These are phyloP conservation scores for Acanthosoma haemorrhoidale DNA, from an alignment of 2,888 invertebrate species.

Conservation along the genomic window DNA sequence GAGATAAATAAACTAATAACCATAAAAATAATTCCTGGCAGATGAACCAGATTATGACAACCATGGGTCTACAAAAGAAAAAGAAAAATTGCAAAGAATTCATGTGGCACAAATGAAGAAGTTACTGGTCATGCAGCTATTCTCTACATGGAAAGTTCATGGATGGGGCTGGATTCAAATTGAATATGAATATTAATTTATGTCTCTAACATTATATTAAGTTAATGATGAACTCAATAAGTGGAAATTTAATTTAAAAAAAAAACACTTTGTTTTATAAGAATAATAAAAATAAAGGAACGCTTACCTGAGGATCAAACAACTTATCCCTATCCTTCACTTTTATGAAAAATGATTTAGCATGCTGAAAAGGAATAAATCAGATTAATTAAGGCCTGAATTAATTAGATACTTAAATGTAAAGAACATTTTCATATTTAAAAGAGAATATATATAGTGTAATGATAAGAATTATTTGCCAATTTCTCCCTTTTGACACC, in stretches of 20 bases:
- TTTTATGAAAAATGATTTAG: constrained; percentile 10
- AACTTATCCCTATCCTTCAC: constrained; percentile 16
- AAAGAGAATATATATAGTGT: too few species aligned
- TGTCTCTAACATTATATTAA: too few species aligned
- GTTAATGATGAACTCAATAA: not conserved
- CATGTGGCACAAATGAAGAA: not conserved
- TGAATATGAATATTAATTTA: too few species aligned
- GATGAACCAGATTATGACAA: not conserved
- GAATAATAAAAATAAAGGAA: too few species aligned
- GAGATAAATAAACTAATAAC: not conserved
- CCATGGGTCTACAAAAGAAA: not conserved
- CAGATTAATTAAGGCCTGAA: not conserved
- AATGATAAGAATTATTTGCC: too few species aligned
- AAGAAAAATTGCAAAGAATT: not conserved
- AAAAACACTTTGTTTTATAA: not conserved
- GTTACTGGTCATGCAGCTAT: too few species aligned
- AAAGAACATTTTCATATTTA: too few species aligned
- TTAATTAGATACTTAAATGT: too few species aligned
- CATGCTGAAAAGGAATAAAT: constrained; percentile 18
- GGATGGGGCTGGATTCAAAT: too few species aligned
- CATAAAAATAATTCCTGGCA: not conserved
- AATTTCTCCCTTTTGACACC: too few species aligned
- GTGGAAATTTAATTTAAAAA: not conserved
- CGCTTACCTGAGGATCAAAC: not conserved
- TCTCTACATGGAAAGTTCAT: too few species aligned